Evolutionary conservation across 2,113 vertebrate genomes (phyloP).

Genomic region (Nymphicus hollandicus): DNA sequence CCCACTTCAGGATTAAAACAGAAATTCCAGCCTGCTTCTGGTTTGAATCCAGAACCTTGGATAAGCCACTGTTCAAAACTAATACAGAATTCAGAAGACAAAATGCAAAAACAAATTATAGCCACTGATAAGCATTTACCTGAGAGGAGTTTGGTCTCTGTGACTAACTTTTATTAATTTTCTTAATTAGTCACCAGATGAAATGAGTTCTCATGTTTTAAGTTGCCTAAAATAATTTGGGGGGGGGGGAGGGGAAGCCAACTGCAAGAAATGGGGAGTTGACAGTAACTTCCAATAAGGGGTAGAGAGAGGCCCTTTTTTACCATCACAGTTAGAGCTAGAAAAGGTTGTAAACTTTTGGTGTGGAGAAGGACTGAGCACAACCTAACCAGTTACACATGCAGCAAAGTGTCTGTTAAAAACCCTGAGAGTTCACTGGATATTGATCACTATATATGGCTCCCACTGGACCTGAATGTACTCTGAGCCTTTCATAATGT

Average conservation of each 20-base stretch:
- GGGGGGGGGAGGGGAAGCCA: not conserved
- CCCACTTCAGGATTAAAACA: not conserved
- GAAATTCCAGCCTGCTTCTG: not conserved
- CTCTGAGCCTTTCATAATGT: not conserved
- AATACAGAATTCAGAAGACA: not conserved
- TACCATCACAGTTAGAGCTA: not conserved
- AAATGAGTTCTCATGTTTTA: not conserved
- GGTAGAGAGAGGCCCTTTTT: not conserved
- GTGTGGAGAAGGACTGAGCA: not conserved
- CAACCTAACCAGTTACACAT: not conserved
- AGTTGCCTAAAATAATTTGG: not conserved
- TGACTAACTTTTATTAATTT: not conserved
- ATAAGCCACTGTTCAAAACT: not conserved
- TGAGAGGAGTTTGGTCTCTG: not conserved
- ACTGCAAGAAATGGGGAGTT: not conserved
- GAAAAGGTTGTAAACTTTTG: not conserved
- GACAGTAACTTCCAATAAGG: not conserved
- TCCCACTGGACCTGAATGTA: not conserved
- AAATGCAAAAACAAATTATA: not conserved
- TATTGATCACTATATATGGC: accelerated
- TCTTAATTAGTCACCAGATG: not conserved
- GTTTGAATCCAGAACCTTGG: not conserved
- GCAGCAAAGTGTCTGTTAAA: not conserved
- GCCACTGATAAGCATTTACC: not conserved
- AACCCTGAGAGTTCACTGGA: not conserved